Conservation (phyloP, 2,797 vertebrate genomes). For the Cynodonichthys magdalenae region DNA sequence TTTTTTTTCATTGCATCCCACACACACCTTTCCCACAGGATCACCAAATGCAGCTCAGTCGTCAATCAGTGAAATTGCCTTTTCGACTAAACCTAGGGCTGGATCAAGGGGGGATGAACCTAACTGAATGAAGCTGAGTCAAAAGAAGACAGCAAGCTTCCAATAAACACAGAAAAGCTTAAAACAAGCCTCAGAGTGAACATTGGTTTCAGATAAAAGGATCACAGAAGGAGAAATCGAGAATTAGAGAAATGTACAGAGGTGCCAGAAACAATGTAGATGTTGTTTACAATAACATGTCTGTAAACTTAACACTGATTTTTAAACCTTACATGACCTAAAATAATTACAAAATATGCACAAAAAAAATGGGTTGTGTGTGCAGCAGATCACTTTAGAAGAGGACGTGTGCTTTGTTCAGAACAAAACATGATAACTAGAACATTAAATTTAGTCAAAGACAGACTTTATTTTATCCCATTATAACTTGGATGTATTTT, state of each 20-base stretch:
- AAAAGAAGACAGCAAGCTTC: slow-evolving; percentile 38
- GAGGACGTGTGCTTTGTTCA: too few relatives aligned
- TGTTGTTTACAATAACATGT: slow-evolving; percentile 24
- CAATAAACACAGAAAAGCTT: slow-evolving; percentile 35
- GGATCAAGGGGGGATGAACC: slow-evolving; percentile 44
- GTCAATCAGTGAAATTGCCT: slow-evolving; percentile 79
- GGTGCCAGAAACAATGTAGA: slow-evolving; percentile 30
- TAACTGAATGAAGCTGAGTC: slow-evolving; percentile 36
- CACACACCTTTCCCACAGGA: slow-evolving; percentile 38
- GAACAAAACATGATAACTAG: too few relatives aligned
- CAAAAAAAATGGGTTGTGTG: too few relatives aligned
- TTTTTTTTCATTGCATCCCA: slow-evolving; percentile 57
- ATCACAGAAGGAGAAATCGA: slow-evolving; percentile 36
- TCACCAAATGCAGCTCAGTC: slow-evolving; percentile 72
- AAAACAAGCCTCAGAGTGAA: slow-evolving; percentile 30
- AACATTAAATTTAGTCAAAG: too few relatives aligned
- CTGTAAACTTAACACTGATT: slow-evolving; percentile 1
- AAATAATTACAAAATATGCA: too few relatives aligned
- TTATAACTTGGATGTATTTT: too few relatives aligned
- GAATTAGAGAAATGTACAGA: slow-evolving; percentile 35
- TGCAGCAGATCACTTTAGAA: too few relatives aligned
- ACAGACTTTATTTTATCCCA: too few relatives aligned
- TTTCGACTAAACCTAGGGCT: slow-evolving; percentile 56
- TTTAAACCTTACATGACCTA: too few relatives aligned
- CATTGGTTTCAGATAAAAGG: slow-evolving; percentile 56